These are phyloP conservation scores for Eulemur mongoz DNA, from an alignment of 2,797 vertebrate genomes.

Conservation along the genomic window DNA sequence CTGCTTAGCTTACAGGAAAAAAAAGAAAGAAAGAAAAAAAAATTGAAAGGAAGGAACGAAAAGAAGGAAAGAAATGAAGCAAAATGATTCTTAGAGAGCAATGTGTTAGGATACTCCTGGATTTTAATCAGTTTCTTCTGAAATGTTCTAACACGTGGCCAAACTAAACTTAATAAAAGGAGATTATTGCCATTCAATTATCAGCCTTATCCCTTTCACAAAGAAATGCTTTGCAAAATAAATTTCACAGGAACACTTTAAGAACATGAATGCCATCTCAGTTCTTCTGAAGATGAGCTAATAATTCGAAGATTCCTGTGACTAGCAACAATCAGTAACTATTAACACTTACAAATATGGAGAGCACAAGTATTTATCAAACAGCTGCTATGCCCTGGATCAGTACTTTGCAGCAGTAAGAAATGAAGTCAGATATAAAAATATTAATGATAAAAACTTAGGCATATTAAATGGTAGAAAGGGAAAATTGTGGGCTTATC, in stretches of 20 bases:
- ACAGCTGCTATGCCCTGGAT: background rate
- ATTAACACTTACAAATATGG: background rate
- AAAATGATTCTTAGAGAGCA: background rate
- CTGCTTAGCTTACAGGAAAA: background rate
- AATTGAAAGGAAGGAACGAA: background rate
- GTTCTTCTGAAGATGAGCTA: background rate
- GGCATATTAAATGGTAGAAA: background rate
- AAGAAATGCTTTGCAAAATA: conserved; percentile 42
- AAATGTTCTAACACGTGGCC: background rate
- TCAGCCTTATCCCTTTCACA: background rate
- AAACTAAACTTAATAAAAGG: conserved; percentile 27
- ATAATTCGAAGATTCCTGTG: background rate
- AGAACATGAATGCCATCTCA: conserved; percentile 3
- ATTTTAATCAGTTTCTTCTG: conserved; percentile 33
- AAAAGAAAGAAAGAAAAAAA: background rate
- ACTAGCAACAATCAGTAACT: conserved; percentile 9
- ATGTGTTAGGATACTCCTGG: background rate
- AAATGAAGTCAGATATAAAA: conserved; percentile 26
- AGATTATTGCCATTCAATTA: conserved; percentile 9
- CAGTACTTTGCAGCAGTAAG: background rate
- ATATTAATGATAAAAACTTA: conserved; percentile 10
- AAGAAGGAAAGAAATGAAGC: background rate
- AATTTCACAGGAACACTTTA: background rate
- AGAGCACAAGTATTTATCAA: background rate
- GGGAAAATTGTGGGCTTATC: background rate